Percentiles rank a stretch among this genome's conserved stretches.
Evolutionary conservation across 2,113 vertebrate species (phyloP).

Genomic region (Triplophysa dalaica): DNA sequence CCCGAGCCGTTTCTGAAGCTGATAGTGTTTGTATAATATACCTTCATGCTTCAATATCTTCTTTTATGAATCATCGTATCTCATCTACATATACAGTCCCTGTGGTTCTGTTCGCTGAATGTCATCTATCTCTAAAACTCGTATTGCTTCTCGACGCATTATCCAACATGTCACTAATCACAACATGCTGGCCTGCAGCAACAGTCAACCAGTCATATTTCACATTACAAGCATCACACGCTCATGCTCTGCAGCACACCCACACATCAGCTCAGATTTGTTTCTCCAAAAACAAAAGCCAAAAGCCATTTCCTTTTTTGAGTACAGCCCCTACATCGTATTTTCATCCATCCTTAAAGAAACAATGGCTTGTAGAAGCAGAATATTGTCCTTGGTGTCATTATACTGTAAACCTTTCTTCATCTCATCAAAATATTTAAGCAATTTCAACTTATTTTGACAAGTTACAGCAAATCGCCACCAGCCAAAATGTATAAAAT

Average conservation of each 20-base stretch:
- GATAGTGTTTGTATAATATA: constrained; percentile 25
- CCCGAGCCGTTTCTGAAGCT: not conserved
- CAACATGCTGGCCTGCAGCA: constrained; percentile 80
- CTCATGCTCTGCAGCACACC: constrained; percentile 64
- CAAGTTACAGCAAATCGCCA: too few relatives aligned
- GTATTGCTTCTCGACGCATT: constrained; percentile 21
- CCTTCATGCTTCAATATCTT: constrained; percentile 7
- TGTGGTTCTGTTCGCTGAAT: constrained; percentile 19
- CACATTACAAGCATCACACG: constrained; percentile 72
- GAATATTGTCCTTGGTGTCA: not conserved
- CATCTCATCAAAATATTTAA: too few relatives aligned
- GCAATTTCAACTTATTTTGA: too few relatives aligned
- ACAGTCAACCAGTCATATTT: constrained; percentile 80
- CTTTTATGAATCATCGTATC: constrained; percentile 27
- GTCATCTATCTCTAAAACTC: constrained; percentile 31
- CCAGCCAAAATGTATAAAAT: too few relatives aligned
- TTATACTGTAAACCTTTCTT: not conserved
- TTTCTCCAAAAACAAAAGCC: not conserved
- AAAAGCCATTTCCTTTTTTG: not conserved
- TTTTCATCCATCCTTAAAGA: not conserved
- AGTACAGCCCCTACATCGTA: not conserved
- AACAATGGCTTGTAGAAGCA: not conserved
- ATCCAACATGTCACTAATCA: constrained; percentile 73
- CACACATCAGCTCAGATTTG: constrained; percentile 31
- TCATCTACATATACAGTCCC: constrained; percentile 29